Evolutionary conservation across 2,888 invertebrate species (phyloP).

Genomic region (Cinara cedri): DNA sequence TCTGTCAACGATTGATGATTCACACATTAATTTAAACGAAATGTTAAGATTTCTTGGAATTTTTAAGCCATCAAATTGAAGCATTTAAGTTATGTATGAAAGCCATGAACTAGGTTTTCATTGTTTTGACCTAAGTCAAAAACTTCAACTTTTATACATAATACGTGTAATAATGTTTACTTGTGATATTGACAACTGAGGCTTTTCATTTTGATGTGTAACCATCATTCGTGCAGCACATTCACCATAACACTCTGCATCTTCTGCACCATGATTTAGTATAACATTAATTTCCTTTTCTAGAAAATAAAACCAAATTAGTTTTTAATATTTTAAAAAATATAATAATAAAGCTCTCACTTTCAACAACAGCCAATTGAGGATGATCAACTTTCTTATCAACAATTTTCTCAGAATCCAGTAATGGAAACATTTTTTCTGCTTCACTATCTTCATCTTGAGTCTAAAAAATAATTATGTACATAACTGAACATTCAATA

Average conservation of each 20-base stretch:
- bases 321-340: not conserved
- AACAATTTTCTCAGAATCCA: constrained; percentile 64
- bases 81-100: no score
- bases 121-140: constrained; percentile 2
- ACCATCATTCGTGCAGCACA: constrained; percentile 45
- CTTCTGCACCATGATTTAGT: constrained; percentile 52
- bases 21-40: no score
- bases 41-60: no score
- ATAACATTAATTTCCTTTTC: constrained; percentile 55
- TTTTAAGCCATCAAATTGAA: no score
- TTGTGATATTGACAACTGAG: constrained; percentile 37
- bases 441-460: constrained; percentile 82
- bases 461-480: constrained; percentile 61
- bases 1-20: no score
- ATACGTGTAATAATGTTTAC: constrained; percentile 10
- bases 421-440: constrained; percentile 79
- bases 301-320: not conserved
- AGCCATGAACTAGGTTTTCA: no score
- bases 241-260: constrained; percentile 52
- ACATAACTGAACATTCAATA: not conserved
- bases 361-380: constrained; percentile 34
- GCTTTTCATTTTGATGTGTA: constrained; percentile 52
- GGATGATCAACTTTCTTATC: constrained; percentile 61
- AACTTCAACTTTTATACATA: not conserved
- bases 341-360: constrained; percentile 4